phyloP scores from a whole-genome alignment of 2,888 invertebrate species.

The Xanthorhoe designata region DNA sequence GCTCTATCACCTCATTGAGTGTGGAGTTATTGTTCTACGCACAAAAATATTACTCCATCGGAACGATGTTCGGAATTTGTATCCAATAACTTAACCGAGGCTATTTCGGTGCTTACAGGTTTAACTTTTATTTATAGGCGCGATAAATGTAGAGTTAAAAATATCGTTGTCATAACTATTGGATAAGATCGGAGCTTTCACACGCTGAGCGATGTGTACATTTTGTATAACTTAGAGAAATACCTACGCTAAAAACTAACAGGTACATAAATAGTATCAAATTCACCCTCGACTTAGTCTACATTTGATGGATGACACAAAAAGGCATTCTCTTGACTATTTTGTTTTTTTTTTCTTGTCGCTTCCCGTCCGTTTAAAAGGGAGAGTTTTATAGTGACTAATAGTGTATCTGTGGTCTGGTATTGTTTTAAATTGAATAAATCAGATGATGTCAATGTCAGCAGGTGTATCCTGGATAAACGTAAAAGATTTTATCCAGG shows the following conservation, averaged over 20 bases:
- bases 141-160: not conserved
- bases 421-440: conserved; percentile 73
- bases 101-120: conserved; percentile 9
- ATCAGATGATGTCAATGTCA: conserved; percentile 71
- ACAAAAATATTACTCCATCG: conserved; percentile 29
- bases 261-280: conserved; percentile 30
- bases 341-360: conserved; percentile 45
- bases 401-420: conserved; percentile 41
- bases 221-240: not conserved
- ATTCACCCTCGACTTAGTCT: conserved; percentile 39
- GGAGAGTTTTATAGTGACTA: conserved; percentile 16
- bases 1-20: conserved; percentile 70
- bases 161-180: conserved; percentile 8
- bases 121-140: conserved; percentile 15
- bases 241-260: conserved; percentile 37
- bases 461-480: conserved; percentile 40
- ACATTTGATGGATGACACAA: conserved; percentile 63
- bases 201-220: not conserved
- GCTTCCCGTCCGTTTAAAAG: conserved; percentile 55
- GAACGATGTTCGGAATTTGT: conserved; percentile 77
- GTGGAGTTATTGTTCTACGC: conserved; percentile 62
- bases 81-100: conserved; percentile 64
- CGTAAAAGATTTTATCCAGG: not conserved
- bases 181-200: conserved; percentile 2
- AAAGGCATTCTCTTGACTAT: conserved; percentile 45